phyloP scores from a whole-genome alignment of 2,113 vertebrate species.

The Clinocottus analis region DNA sequence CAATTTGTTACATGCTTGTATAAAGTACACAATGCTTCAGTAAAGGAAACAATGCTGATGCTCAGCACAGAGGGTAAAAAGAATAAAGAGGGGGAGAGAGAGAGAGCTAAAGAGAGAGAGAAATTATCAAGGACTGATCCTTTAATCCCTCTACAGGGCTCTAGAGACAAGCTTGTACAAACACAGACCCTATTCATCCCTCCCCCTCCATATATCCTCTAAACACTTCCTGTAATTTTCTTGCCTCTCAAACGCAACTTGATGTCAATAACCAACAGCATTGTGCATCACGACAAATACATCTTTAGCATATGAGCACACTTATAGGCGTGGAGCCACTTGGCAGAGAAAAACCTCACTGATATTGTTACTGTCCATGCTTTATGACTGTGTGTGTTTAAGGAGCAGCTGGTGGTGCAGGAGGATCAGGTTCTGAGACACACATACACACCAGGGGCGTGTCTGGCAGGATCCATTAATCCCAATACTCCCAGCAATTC shows the following conservation, averaged over 20 bases:
- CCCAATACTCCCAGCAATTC: constrained; percentile 70
- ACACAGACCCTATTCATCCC: constrained; percentile 60
- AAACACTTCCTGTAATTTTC: constrained; percentile 43
- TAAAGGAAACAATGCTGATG: constrained; percentile 44
- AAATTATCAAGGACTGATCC: constrained; percentile 76
- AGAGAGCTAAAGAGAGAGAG: constrained; percentile 21
- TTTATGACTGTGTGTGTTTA: constrained; percentile 23
- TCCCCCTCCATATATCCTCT: constrained; percentile 46
- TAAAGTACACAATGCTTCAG: background rate
- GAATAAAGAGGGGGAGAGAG: constrained; percentile 30
- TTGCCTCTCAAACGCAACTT: constrained; percentile 11
- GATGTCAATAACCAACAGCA: constrained; percentile 15
- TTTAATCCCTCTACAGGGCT: constrained; percentile 77
- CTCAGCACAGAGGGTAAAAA: constrained; percentile 29
- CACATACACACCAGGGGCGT: constrained; percentile 47
- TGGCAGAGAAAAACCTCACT: constrained; percentile 5
- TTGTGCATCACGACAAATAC: background rate
- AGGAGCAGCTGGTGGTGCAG: constrained; percentile 66
- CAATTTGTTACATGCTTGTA: background rate
- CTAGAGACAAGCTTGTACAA: constrained; percentile 61
- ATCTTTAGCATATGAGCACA: constrained; percentile 1
- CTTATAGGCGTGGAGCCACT: background rate
- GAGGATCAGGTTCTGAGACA: constrained; percentile 60
- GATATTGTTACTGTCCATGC: constrained; percentile 31
- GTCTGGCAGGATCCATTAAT: constrained; percentile 76